Evolutionary conservation across 2,797 vertebrate genomes (phyloP).

Genomic region (Pseudochirops cupreus): DNA sequence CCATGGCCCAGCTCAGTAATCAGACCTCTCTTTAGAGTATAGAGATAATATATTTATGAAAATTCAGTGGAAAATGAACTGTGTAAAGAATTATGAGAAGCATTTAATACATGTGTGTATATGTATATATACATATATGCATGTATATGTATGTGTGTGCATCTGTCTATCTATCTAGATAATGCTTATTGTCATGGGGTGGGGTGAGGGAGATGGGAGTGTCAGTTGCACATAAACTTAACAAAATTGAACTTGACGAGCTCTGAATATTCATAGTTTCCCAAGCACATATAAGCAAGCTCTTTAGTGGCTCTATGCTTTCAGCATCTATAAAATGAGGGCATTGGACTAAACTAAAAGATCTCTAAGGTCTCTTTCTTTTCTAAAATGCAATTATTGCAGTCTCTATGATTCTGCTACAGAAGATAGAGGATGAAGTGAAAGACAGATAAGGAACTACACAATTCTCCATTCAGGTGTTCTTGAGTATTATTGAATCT

Average conservation of each 20-base stretch:
- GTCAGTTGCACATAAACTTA: background rate
- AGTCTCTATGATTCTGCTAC: background rate
- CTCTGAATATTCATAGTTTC: background rate
- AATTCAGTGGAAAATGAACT: slow-evolving; percentile 54
- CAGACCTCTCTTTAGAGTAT: slow-evolving; percentile 44
- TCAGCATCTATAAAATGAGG: background rate
- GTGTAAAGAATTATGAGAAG: slow-evolving; percentile 49
- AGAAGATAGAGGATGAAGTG: background rate
- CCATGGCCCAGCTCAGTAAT: slow-evolving; percentile 34
- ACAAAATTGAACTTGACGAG: background rate
- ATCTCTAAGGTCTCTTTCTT: background rate
- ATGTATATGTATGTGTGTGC: too few species aligned
- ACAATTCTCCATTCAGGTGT: background rate
- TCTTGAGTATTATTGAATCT: background rate
- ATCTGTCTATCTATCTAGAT: too few species aligned
- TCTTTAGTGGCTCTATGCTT: background rate
- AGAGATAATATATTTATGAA: slow-evolving; percentile 62
- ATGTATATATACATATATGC: too few species aligned
- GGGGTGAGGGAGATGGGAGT: background rate
- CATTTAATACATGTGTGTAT: background rate
- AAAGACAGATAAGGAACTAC: slow-evolving; percentile 1
- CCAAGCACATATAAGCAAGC: background rate
- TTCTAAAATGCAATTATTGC: background rate
- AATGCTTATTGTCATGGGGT: too few species aligned
- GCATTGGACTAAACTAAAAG: background rate